Conservation (phyloP, 2,888 invertebrate species). For the Synergus japonicus region DNA sequence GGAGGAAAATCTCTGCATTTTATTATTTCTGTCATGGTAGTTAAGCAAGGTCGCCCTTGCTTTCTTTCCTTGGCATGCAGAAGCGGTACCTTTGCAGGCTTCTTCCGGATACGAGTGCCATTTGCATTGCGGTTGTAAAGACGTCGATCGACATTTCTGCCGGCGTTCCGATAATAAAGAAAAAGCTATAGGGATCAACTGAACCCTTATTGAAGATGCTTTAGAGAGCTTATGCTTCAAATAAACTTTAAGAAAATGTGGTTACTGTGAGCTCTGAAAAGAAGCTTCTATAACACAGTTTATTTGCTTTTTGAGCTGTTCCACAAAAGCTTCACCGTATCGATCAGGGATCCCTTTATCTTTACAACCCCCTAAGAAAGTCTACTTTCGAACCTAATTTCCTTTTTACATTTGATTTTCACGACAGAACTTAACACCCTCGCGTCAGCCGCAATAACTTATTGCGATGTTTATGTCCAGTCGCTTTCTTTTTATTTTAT, state of each 20-base stretch:
- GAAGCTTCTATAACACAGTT: conserved; percentile 50
- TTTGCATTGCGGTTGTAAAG: conserved; percentile 75
- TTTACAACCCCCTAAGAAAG: conserved; percentile 60
- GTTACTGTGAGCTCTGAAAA: conserved; percentile 50
- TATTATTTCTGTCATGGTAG: conserved; percentile 71
- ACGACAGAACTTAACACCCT: conserved; percentile 68
- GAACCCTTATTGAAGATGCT: conserved; percentile 58
- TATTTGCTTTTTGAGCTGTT: conserved; percentile 53
- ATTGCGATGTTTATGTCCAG: conserved; percentile 59
- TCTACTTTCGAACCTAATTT: conserved; percentile 73
- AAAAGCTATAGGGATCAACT: conserved; percentile 63
- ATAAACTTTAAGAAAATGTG: conserved; percentile 68
- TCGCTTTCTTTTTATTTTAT: conserved; percentile 66
- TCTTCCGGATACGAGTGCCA: conserved; percentile 71
- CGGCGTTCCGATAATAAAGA: conserved; percentile 69
- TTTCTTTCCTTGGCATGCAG: conserved; percentile 39
- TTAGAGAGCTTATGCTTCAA: conserved; percentile 70
- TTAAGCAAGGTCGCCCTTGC: conserved; percentile 63
- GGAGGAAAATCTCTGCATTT: conserved; percentile 71
- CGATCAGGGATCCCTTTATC: conserved; percentile 65
- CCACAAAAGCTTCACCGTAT: conserved; percentile 50
- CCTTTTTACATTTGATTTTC: conserved; percentile 75
- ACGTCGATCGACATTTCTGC: conserved; percentile 66
- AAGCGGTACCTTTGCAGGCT: neutral
- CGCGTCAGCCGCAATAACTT: conserved; percentile 64